Evolutionary conservation across 2,888 invertebrate genomes (phyloP).

Genomic region (Amiota communis): DNA sequence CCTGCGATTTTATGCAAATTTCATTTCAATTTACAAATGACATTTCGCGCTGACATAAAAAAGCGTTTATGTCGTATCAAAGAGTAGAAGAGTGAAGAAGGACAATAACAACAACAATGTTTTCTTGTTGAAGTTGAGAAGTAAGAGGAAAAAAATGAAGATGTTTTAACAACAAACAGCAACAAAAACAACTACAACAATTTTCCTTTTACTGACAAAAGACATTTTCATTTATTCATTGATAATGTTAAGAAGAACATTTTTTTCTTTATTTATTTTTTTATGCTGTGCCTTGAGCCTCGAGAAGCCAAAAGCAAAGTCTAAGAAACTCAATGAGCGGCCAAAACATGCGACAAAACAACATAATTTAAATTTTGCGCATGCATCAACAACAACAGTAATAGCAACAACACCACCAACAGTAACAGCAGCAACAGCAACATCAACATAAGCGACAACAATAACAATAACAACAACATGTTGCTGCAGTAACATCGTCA

Average conservation of each 20-base stretch:
- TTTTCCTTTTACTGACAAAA: slow-evolving; percentile 55
- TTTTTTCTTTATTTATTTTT: too few species aligned
- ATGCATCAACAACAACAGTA: slow-evolving; percentile 50
- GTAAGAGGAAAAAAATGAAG: too few species aligned
- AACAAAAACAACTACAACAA: slow-evolving; percentile 47
- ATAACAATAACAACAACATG: slow-evolving; percentile 1
- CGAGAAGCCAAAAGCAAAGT: not conserved
- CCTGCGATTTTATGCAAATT: slow-evolving; percentile 67
- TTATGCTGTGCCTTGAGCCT: not conserved
- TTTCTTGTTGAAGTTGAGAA: too few species aligned
- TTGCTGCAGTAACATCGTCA: not conserved
- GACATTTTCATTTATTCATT: slow-evolving; percentile 70
- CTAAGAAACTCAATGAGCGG: slow-evolving; percentile 43
- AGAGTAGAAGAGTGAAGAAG: slow-evolving; percentile 33
- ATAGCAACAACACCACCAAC: slow-evolving; percentile 5
- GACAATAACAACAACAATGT: slow-evolving; percentile 39
- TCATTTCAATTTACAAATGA: slow-evolving; percentile 65
- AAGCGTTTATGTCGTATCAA: slow-evolving; percentile 53
- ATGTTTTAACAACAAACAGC: too few species aligned
- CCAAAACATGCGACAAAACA: slow-evolving; percentile 69
- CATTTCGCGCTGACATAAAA: slow-evolving; percentile 70
- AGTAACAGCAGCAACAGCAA: slow-evolving; percentile 13
- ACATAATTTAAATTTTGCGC: slow-evolving; percentile 69
- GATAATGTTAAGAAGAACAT: slow-evolving; percentile 56
- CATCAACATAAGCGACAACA: slow-evolving; percentile 28